These are phyloP conservation scores for human DNA, from an alignment of 2,113 vertebrate genomes.

Conservation along the genomic window GRCh38 chr7:130355501-130356000, in stretches of 20 bases:
- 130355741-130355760: neutral
- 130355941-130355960: neutral
- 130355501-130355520: too few relatives aligned
- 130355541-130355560: too few relatives aligned
- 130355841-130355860: too few relatives aligned
- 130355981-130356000: neutral
- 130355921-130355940: neutral
- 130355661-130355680: too few relatives aligned
- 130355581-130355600: too few relatives aligned
- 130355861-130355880: neutral
- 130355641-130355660: too few relatives aligned
- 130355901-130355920: neutral
- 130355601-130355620: too few relatives aligned
- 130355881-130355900: neutral
- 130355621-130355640: too few relatives aligned
- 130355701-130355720: neutral
- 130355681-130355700: too few relatives aligned
- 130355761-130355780: neutral
- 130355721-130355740: neutral
- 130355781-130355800: neutral
- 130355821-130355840: neutral
- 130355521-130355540: too few relatives aligned
- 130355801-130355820: neutral
- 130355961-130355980: neutral
- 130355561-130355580: too few relatives aligned